Base-by-base conservation (phyloP, 2,797 vertebrate species). In the Pseudotriccus pelzelni region DNA sequence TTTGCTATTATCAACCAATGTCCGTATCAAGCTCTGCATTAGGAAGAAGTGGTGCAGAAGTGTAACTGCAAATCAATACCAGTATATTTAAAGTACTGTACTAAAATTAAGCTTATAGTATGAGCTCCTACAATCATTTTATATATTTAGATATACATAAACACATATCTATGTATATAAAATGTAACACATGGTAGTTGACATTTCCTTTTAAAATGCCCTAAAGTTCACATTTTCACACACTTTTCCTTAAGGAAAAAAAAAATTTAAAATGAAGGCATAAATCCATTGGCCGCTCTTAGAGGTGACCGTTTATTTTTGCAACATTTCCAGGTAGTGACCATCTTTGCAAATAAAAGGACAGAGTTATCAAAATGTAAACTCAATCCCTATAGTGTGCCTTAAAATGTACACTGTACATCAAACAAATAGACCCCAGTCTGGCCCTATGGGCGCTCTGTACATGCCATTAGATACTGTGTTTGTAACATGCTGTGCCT, bases 21-120 rank as follows among this genome's bases (percentile, higher is more conserved):
- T 90, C 83, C 53, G 62, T 96, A 95, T 94, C 91, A 66, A 93
- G 77, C 94, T 97, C 97, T 94, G 92, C 98, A 98, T 98, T 87
- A 94, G 97, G 96, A 95, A 97, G 98, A 97, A 98, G 96, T 76
- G 94, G 97, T 97, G 97, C 98, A 99, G 98, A 98, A 99, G 97
- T 97, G 98, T 98, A 98, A 98, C 96, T 97, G 98, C 98, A 96
- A 96, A 88, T 96, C 96, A 98, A 98, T 96, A 96, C 96, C 98
- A 97, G 90, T 93, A 77, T 96, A 92, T 98, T 98, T 93, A 87
- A 98, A 98, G 97, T 98, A 98, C 98, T 98, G 97, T 98, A 98
- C 96, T 97, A 97, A 98, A 98, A 96, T 97, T 97, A 98, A 88
- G 81, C 84, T 92, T 91, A 97, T 97, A 98, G 47, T 75, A 97